Conservation (phyloP, 92 coral and sea anemone species). For the Muricea muricata region DNA sequence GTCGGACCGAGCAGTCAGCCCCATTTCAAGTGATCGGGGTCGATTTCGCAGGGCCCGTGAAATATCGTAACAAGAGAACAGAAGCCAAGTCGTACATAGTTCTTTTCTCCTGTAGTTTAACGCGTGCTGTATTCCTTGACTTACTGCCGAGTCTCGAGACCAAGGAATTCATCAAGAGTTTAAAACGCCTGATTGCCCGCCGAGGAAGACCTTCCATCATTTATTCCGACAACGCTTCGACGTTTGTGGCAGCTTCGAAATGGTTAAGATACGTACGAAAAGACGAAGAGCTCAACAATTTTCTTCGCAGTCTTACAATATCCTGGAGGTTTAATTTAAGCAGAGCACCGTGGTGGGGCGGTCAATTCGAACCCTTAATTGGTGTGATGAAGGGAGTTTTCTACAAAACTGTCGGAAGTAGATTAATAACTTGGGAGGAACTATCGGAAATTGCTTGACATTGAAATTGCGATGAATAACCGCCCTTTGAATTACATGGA, state of each 20-base stretch:
- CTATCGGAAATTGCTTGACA: conserved; percentile 31
- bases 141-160: conserved; percentile 15
- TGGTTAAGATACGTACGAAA: conserved; percentile 57
- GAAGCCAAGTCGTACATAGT: conserved; percentile 17
- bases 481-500: not conserved
- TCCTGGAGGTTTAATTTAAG: conserved; percentile 62
- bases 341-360: conserved; percentile 72
- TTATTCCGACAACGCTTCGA: conserved; percentile 39
- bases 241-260: conserved; percentile 28
- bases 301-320: conserved; percentile 29
- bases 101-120: conserved; percentile 19
- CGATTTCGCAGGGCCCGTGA: conserved; percentile 58
- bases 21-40: conserved; percentile 42
- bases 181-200: not conserved
- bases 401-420: conserved; percentile 52
- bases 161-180: conserved; percentile 15
- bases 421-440: conserved; percentile 7
- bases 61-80: conserved; percentile 50
- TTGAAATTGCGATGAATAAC: conserved; percentile 9
- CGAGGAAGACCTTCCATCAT: conserved; percentile 17
- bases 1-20: conserved; percentile 38
- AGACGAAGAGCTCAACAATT: conserved; percentile 15
- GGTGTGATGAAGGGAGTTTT: conserved; percentile 37
- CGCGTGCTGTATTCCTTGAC: not conserved
- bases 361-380: conserved; percentile 4